These are phyloP conservation scores for Tetranychus truncatus DNA, from an alignment of 2,888 invertebrate species.

Conservation along the genomic window DNA sequence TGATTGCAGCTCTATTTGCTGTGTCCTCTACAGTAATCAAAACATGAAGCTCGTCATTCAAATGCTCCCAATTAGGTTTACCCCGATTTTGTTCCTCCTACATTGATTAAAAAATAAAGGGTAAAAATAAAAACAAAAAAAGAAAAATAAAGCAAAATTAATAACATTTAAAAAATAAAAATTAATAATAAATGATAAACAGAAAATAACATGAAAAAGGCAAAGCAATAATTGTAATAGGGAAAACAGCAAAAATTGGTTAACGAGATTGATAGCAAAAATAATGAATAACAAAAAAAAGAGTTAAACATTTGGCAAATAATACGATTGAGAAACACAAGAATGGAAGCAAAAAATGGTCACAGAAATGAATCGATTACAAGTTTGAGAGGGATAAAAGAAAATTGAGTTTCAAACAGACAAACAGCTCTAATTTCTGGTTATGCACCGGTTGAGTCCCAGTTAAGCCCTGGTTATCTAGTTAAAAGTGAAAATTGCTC, in stretches of 20 bases:
- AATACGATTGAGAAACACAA: too few species aligned
- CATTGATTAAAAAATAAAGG: conserved; percentile 19
- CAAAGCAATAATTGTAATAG: background rate
- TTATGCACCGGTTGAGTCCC: background rate
- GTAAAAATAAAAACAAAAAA: background rate
- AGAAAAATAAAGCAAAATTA: background rate
- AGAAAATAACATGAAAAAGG: conserved; percentile 4
- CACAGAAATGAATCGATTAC: too few species aligned
- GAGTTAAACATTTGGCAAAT: too few species aligned
- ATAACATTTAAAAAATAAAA: background rate
- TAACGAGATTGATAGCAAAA: too few species aligned
- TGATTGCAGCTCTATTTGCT: conserved; percentile 82
- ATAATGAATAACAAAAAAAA: too few species aligned
- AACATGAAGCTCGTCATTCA: conserved; percentile 95
- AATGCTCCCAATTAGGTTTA: conserved; percentile 99
- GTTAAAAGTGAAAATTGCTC: background rate
- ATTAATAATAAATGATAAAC: conserved; percentile 1
- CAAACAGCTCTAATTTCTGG: background rate
- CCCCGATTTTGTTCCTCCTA: conserved; percentile 98
- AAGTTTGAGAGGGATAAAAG: too few species aligned
- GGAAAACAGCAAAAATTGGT: background rate
- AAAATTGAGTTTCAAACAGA: too few species aligned
- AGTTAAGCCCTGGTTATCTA: background rate
- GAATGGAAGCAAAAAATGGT: too few species aligned
- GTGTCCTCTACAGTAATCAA: conserved; percentile 96